These are phyloP conservation scores for Philopedon plagiatum DNA, from an alignment of 2,888 invertebrate species.

Conservation along the genomic window DNA sequence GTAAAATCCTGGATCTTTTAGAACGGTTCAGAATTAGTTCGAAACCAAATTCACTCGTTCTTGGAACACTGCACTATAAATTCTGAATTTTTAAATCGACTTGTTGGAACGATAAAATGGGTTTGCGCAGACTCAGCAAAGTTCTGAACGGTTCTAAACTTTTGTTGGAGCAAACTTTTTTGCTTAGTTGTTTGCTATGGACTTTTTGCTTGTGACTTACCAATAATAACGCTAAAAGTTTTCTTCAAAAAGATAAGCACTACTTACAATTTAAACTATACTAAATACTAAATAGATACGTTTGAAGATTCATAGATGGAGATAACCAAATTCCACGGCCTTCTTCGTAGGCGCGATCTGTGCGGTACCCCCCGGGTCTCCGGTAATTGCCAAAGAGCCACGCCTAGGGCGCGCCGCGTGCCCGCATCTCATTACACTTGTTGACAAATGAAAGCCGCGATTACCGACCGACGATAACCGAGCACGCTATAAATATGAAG, in stretches of 20 bases:
- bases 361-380: constrained; percentile 53
- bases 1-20: too few relatives aligned
- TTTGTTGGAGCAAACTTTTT: too few relatives aligned
- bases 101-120: too few relatives aligned
- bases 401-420: constrained; percentile 68
- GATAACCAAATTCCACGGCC: constrained; percentile 35
- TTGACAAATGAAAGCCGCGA: constrained; percentile 67
- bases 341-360: constrained; percentile 43
- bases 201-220: too few relatives aligned
- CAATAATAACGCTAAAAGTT: neutral
- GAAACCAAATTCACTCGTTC: too few relatives aligned
- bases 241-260: neutral
- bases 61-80: too few relatives aligned
- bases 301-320: constrained; percentile 31
- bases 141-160: too few relatives aligned
- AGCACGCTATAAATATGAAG: constrained; percentile 39
- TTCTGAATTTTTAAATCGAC: too few relatives aligned
- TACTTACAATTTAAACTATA: constrained; percentile 20
- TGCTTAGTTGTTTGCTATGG: too few relatives aligned
- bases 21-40: too few relatives aligned
- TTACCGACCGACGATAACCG: constrained; percentile 44
- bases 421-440: constrained; percentile 70
- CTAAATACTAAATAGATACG: constrained; percentile 41
- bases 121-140: too few relatives aligned
- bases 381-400: constrained; percentile 66